Evolutionary conservation across 2,113 vertebrate genomes (phyloP).

Genomic region (Sapayoa aenigma): DNA sequence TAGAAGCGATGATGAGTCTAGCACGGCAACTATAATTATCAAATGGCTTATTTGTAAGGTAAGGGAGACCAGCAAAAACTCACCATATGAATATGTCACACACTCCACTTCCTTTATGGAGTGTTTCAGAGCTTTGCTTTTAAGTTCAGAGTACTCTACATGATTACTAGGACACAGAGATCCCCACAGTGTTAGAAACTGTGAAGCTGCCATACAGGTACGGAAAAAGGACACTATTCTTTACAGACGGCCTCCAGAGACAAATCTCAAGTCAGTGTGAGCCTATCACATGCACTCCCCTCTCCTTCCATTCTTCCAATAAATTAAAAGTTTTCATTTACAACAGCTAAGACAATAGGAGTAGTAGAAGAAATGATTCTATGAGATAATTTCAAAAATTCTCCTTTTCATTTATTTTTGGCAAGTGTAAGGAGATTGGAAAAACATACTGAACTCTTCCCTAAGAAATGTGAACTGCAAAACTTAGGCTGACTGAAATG

Average conservation of each 20-base stretch:
- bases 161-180: background rate
- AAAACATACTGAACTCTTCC: background rate
- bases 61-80: background rate
- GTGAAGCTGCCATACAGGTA: background rate
- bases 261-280: background rate
- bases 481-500: background rate
- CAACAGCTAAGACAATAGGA: background rate
- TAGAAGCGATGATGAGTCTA: background rate
- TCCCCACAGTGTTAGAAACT: background rate
- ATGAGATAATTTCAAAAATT: background rate
- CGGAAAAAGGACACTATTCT: background rate
- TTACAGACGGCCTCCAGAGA: background rate
- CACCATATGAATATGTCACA: fast-evolving
- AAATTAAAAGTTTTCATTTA: background rate
- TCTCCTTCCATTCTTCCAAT: background rate
- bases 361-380: background rate
- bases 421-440: background rate
- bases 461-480: background rate
- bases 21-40: background rate
- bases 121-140: background rate
- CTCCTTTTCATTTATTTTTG: background rate
- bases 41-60: background rate
- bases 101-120: background rate
- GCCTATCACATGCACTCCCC: background rate
- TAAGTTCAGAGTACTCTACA: background rate